phyloP scores from a whole-genome alignment of 2,113 vertebrate species.

The Hippocampus mohnikei region DNA sequence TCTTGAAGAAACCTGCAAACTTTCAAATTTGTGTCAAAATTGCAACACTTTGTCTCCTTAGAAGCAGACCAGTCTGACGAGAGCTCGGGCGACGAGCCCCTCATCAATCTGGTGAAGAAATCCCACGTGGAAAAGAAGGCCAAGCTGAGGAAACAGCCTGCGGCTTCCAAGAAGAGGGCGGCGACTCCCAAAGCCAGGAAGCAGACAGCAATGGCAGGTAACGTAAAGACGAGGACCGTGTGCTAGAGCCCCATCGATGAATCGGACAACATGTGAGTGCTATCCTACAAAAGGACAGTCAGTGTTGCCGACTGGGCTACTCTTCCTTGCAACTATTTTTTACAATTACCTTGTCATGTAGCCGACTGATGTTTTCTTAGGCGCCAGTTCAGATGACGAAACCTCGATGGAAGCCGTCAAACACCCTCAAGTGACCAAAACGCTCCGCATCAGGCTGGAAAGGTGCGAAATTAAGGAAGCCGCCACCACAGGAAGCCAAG shows the following conservation, averaged over 20 bases:
- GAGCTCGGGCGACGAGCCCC: constrained; percentile 54
- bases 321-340: too few relatives aligned
- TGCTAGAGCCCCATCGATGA: too few relatives aligned
- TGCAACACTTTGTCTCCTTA: not conserved
- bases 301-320: too few relatives aligned
- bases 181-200: not conserved
- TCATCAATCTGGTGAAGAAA: constrained; percentile 33
- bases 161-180: constrained; percentile 17
- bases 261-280: too few relatives aligned
- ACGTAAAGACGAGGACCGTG: not conserved
- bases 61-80: constrained; percentile 30
- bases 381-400: constrained; percentile 40
- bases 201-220: constrained; percentile 15
- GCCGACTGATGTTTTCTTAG: constrained; percentile 12
- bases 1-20: not conserved
- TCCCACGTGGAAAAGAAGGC: not conserved
- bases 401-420: not conserved
- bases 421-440: constrained; percentile 56
- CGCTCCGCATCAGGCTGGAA: constrained; percentile 40
- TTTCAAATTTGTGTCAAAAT: not conserved
- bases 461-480: constrained; percentile 41
- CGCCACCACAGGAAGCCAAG: not conserved
- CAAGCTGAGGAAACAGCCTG: constrained; percentile 14
- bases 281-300: too few relatives aligned
- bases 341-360: too few relatives aligned